Evolutionary conservation across 2,797 vertebrate species (phyloP).

Genomic region (Cirrhinus molitorella): DNA sequence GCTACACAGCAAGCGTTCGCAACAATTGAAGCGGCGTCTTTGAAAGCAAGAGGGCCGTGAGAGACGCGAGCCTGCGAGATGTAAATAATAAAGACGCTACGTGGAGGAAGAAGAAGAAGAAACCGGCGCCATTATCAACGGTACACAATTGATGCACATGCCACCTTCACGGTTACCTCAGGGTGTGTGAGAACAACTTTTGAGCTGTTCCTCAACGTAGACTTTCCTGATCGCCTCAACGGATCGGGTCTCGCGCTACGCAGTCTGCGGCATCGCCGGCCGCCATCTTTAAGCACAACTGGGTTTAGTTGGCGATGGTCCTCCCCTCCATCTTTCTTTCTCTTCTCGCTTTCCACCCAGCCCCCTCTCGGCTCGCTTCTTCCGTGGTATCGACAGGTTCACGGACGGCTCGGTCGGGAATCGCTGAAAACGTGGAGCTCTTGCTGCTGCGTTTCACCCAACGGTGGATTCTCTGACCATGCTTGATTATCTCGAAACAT

Average conservation of each 20-base stretch:
- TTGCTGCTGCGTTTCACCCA: conserved; percentile 80
- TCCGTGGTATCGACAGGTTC: conserved; percentile 80
- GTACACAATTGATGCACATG: conserved; percentile 70
- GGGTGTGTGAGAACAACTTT: conserved; percentile 63
- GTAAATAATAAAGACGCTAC: conserved; percentile 65
- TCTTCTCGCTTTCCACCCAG: conserved; percentile 77
- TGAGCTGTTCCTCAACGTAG: conserved; percentile 72
- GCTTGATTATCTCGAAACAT: conserved; percentile 74
- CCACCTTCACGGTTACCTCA: conserved; percentile 71
- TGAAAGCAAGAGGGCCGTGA: conserved; percentile 72
- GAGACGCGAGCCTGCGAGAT: conserved; percentile 63
- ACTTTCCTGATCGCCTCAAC: conserved; percentile 75
- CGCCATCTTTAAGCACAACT: conserved; percentile 87
- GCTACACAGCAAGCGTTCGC: conserved; percentile 68
- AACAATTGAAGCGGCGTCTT: conserved; percentile 76
- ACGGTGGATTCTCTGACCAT: conserved; percentile 74
- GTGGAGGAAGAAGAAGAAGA: conserved; percentile 59
- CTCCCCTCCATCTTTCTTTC: conserved; percentile 76
- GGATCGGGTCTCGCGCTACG: conserved; percentile 75
- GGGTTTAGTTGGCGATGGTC: conserved; percentile 82
- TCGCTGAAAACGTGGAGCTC: conserved; percentile 76
- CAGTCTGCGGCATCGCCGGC: conserved; percentile 81
- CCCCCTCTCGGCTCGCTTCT: conserved; percentile 78
- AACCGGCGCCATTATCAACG: conserved; percentile 64
- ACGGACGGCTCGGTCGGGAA: conserved; percentile 79